Conservation (phyloP, 1,140 invertebrate genomes). For the Zaprionus taronus region DNA sequence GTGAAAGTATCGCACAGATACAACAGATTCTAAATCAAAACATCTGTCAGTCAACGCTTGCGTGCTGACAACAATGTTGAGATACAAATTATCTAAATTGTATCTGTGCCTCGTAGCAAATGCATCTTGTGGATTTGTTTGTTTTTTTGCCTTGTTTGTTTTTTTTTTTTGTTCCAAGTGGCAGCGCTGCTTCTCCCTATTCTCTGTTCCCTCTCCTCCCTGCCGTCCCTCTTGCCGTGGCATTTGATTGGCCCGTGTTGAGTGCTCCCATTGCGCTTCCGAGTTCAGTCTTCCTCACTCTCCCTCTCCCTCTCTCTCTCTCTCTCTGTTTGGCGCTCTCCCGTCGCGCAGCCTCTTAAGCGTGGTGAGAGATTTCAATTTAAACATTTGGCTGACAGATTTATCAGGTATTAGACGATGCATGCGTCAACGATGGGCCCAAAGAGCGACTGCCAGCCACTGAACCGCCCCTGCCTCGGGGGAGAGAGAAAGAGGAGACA, state of each 20-base stretch:
- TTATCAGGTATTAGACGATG: slow-evolving; percentile 83
- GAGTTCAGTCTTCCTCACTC: no score
- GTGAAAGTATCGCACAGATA: slow-evolving; percentile 36
- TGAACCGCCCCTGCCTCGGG: background rate
- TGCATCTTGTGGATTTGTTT: slow-evolving; percentile 76
- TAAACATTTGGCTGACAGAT: slow-evolving; percentile 82
- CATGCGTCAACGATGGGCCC: slow-evolving; percentile 63
- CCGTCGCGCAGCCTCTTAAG: slow-evolving; percentile 38
- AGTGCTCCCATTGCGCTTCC: slow-evolving; percentile 24
- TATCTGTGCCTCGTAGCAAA: slow-evolving; percentile 66
- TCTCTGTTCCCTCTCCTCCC: background rate
- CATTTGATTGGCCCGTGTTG: slow-evolving; percentile 46
- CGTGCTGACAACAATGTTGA: slow-evolving; percentile 77
- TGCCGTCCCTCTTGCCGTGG: background rate
- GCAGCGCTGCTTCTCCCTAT: slow-evolving; percentile 6
- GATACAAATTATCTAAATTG: slow-evolving; percentile 84
- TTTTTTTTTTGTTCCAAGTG: slow-evolving; percentile 40
- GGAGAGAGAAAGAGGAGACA: background rate
- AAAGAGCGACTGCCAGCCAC: slow-evolving; percentile 1
- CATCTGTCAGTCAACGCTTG: slow-evolving; percentile 78
- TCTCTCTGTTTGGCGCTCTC: slow-evolving; percentile 15
- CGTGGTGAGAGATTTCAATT: slow-evolving; percentile 82
- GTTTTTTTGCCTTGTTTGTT: slow-evolving; percentile 63
- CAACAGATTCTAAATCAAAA: slow-evolving; percentile 66
- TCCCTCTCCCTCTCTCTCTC: background rate